Percentiles rank a stretch among this genome's conserved stretches.
Conservation (phyloP, 2,888 invertebrate species). For the Laothoe populi region DNA sequence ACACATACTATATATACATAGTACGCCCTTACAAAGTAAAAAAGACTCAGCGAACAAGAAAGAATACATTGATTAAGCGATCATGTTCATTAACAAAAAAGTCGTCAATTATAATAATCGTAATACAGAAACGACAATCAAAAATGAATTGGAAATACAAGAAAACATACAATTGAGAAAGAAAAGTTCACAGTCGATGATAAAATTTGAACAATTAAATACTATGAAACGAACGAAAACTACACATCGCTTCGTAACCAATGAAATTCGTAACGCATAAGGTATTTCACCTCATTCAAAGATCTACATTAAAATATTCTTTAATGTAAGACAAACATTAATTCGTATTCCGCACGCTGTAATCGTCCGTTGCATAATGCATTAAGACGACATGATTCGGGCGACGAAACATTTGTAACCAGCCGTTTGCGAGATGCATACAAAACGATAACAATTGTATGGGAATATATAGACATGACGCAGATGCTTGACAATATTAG, state of each 20-base stretch:
- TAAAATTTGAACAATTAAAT: background rate
- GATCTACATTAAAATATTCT: constrained; percentile 18
- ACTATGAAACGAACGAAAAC: background rate
- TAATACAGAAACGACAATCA: background rate
- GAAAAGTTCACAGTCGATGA: background rate
- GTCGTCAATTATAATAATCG: background rate
- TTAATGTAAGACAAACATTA: constrained; percentile 31
- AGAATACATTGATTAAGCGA: background rate
- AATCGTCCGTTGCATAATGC: constrained; percentile 66
- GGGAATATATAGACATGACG: constrained; percentile 39
- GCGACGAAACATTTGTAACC: constrained; percentile 74
- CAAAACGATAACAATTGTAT: constrained; percentile 46
- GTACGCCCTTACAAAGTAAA: background rate
- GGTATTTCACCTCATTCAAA: background rate
- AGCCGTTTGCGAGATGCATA: constrained; percentile 61
- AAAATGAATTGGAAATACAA: background rate
- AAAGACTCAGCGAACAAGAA: constrained; percentile 2
- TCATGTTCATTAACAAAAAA: background rate
- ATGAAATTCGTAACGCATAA: constrained; percentile 1
- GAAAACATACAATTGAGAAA: background rate
- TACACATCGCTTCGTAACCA: background rate
- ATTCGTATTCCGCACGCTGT: constrained; percentile 62
- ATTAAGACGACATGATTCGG: constrained; percentile 59
- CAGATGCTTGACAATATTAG: constrained; percentile 30
- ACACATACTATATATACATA: constrained; percentile 7